A percentile compares a stretch with the other conserved stretches of the same genome.
Evolutionary conservation across 1,140 invertebrate species (phyloP).

Genomic region (Papilio polytes): DNA sequence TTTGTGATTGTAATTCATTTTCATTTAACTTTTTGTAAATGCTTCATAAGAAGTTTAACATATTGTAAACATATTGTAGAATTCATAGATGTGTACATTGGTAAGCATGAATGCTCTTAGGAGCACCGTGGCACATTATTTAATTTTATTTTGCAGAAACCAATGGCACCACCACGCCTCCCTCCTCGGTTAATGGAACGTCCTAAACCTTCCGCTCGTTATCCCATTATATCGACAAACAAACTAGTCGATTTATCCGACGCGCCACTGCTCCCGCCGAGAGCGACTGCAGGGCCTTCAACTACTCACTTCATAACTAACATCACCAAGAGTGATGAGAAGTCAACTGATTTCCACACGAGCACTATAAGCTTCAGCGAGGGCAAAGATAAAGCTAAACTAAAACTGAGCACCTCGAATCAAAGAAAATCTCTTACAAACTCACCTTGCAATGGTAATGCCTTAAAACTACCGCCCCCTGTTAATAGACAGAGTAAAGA

Average conservation of each 20-base stretch:
- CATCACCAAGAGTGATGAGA: slow-evolving; percentile 68
- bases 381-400: slow-evolving; percentile 69
- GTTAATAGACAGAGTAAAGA: slow-evolving; percentile 48
- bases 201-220: slow-evolving; percentile 70
- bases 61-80: slow-evolving; percentile 2
- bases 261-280: slow-evolving; percentile 70
- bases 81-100: slow-evolving; percentile 45
- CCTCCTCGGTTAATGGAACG: slow-evolving; percentile 78
- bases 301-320: slow-evolving; percentile 67
- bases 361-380: slow-evolving; percentile 73
- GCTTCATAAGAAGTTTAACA: slow-evolving; percentile 17
- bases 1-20: slow-evolving; percentile 12
- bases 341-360: slow-evolving; percentile 66
- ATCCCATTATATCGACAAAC: slow-evolving; percentile 76
- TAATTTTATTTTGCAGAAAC: slow-evolving; percentile 80
- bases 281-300: slow-evolving; percentile 49
- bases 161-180: slow-evolving; percentile 73
- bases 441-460: slow-evolving; percentile 56
- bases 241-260: slow-evolving; percentile 73
- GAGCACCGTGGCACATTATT: slow-evolving; percentile 77
- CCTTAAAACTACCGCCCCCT: slow-evolving; percentile 51
- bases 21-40: slow-evolving; percentile 18
- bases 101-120: slow-evolving; percentile 63
- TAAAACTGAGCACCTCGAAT: slow-evolving; percentile 71
- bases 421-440: slow-evolving; percentile 57